Evolutionary conservation across 2,113 vertebrate genomes (phyloP), one percentile per base, ranked within the genome.

Genomic region (Crotalus viridis): DNA sequence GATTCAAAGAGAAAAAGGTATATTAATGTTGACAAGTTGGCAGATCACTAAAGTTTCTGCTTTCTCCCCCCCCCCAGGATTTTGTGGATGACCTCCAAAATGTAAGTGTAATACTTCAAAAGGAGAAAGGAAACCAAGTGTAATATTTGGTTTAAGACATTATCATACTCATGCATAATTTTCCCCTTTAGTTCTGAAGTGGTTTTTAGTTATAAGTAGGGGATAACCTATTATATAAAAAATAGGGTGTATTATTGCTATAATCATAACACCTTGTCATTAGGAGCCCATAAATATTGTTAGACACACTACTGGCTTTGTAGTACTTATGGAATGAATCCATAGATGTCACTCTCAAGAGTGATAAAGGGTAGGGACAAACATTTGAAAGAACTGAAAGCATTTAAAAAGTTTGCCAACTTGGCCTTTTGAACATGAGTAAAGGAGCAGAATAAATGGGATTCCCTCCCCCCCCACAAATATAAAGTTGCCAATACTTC

Each of bases 401-500:
- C 61, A 39, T 88, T 94, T 69, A 86, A 2, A 89, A 92, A 85
- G 46, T 91, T 94, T 86, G 28, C 22, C 91, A 92, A 90, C 85
- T 93, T 92, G 90, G n/a, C 28, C 56, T 93, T 93, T 93, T n/a
- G 46, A 28, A 26, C 4, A n/a, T 28, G 12, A 91, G 21, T 92
- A 91, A 88, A 92, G 13, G 81, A 46, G 39, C n/a, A 92, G 1
- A 86, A 88, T 26, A 92, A 89, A 57, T 91, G 61, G 90, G 92
- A 94, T 91, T 64, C 10, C 39, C 39, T 59, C 5, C 6, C 33
- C n/a, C 64, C n/a, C n/a, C 52, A 64, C 28, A 89, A 57, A 92
- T 91, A 89, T 54, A 46, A 64, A 89, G 26, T 43, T 39, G 55
- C n/a, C 33, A 51, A 39, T 88, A 57, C 64, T 93, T 59, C 43